Conservation (phyloP, 37 sponge, comb jelly and placozoan species). For the Cliona cf. orientalis region DNA sequence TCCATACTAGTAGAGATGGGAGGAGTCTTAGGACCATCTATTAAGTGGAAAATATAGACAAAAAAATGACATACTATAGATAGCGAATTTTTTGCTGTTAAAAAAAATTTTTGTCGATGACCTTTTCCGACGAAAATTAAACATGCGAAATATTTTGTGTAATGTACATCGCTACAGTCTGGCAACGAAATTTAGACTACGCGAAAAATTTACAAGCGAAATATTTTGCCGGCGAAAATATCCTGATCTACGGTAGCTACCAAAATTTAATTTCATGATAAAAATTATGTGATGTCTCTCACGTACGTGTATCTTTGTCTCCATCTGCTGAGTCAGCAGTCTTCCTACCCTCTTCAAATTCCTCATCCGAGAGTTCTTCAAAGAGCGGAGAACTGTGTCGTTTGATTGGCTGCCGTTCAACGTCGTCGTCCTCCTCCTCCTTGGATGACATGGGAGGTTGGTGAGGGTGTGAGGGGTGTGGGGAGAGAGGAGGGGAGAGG, state of each 20-base stretch:
- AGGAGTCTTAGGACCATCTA: background rate
- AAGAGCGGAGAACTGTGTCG: slow-evolving; percentile 55
- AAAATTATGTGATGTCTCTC: too few relatives aligned
- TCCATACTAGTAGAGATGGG: background rate
- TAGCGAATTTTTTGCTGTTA: too few relatives aligned
- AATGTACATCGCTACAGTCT: too few relatives aligned
- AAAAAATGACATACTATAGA: too few relatives aligned
- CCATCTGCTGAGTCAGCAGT: background rate
- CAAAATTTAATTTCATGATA: background rate
- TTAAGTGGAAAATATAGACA: background rate
- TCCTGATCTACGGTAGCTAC: background rate
- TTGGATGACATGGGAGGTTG: background rate
- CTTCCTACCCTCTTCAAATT: slow-evolving; percentile 21
- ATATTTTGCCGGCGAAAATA: background rate
- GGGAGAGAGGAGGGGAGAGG: background rate
- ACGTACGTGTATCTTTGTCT: background rate
- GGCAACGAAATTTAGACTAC: too few relatives aligned
- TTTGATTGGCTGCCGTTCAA: background rate
- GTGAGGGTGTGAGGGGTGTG: background rate
- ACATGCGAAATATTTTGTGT: background rate
- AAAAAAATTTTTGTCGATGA: too few relatives aligned
- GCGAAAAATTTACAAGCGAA: too few relatives aligned
- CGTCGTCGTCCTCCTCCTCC: background rate
- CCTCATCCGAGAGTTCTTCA: slow-evolving; percentile 72
- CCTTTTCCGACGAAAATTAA: background rate